Percentiles rank a stretch among this genome's conserved stretches.
Conservation (phyloP, 2,113 vertebrate genomes). For the Erythrolamprus reginae region DNA sequence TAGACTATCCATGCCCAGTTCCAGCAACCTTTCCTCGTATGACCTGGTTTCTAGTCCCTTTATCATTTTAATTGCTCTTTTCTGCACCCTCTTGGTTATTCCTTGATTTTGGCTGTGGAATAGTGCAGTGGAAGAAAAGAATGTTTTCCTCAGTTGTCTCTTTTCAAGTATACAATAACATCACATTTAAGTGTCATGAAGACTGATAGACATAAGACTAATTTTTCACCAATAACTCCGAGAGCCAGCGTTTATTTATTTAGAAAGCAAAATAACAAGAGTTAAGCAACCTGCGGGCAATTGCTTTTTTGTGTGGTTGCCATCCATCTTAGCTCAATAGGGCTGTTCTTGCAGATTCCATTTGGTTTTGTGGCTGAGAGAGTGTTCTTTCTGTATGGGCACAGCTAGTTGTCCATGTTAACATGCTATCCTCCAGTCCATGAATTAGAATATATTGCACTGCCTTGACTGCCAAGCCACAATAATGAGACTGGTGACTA, state of each 20-base stretch:
- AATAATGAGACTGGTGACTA: neutral
- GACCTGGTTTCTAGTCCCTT: too few relatives aligned
- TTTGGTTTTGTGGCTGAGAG: neutral
- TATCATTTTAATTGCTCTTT: too few relatives aligned
- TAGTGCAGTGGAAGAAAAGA: neutral
- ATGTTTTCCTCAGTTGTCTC: neutral
- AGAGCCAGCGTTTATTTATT: neutral
- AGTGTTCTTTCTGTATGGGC: neutral
- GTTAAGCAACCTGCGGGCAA: neutral
- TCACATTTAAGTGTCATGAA: neutral
- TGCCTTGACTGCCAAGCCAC: neutral
- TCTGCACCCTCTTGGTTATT: too few relatives aligned
- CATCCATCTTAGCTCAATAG: neutral
- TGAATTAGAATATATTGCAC: neutral
- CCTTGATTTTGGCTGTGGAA: neutral
- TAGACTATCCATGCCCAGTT: too few relatives aligned
- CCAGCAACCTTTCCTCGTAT: too few relatives aligned
- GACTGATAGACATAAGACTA: neutral
- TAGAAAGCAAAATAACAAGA: neutral
- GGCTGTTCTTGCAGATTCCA: neutral
- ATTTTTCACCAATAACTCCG: neutral
- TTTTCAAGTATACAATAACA: neutral
- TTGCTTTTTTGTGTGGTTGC: neutral
- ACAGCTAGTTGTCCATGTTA: neutral
- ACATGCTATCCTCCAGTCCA: neutral